Conservation (phyloP, 2,113 vertebrate genomes). For the Hippolais icterina region DNA sequence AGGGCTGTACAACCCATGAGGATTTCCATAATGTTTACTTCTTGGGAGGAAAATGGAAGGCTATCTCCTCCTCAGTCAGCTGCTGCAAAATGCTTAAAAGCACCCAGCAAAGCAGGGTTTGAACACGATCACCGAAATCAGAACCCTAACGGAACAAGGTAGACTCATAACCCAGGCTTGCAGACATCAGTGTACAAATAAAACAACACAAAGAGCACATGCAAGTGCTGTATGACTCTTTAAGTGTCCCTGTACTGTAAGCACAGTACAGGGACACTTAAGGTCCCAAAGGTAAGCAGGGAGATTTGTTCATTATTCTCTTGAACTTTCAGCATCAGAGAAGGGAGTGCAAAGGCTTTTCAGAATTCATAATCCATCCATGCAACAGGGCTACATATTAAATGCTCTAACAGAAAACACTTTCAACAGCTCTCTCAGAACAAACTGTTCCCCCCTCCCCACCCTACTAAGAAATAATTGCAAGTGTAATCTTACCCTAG, state of each 20-base stretch:
- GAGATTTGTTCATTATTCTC: not conserved
- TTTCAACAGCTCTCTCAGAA: not conserved
- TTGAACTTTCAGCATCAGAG: not conserved
- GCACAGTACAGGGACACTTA: too few relatives aligned
- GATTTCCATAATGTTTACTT: not conserved
- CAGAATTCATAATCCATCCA: not conserved
- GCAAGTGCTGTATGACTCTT: not conserved
- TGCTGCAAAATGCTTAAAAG: not conserved
- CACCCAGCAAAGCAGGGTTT: not conserved
- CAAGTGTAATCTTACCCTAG: constrained; percentile 85
- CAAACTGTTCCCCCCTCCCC: not conserved
- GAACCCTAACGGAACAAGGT: not conserved
- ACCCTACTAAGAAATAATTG: not conserved
- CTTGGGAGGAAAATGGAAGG: not conserved
- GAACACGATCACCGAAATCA: not conserved
- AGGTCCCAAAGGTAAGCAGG: not conserved
- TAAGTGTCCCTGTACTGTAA: not conserved
- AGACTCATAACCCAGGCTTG: not conserved
- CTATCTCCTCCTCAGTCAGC: not conserved
- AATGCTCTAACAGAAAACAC: not conserved
- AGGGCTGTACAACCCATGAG: not conserved
- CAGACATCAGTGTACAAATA: not conserved
- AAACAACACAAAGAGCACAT: not conserved
- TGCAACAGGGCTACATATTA: not conserved
- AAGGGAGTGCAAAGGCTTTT: not conserved